Percentiles rank a stretch among this genome's conserved stretches.
phyloP scores from a whole-genome alignment of 2,888 invertebrate species.

The Ypsolopha scabrella region DNA sequence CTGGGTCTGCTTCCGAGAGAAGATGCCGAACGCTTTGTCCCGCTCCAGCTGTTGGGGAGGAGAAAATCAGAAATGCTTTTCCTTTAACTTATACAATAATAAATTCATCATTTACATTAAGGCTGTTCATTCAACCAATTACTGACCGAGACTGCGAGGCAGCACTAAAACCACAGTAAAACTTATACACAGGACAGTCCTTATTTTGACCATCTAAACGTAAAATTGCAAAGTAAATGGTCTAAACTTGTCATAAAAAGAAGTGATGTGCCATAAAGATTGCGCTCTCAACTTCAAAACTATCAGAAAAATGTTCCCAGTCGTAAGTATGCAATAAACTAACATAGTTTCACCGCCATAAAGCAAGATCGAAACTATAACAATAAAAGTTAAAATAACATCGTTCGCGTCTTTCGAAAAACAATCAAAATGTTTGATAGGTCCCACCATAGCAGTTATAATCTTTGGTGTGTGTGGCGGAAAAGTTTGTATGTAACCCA shows the following conservation, averaged over 20 bases:
- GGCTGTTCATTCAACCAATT: too few relatives aligned
- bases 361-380: neutral
- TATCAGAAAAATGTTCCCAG: constrained; percentile 1
- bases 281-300: neutral
- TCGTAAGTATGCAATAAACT: neutral
- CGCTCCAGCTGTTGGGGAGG: constrained; percentile 38
- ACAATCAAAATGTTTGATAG: neutral
- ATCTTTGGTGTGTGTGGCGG: neutral
- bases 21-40: constrained; percentile 58
- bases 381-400: neutral
- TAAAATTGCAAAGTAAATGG: neutral
- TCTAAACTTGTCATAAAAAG: neutral
- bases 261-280: neutral
- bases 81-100: neutral
- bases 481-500: neutral
- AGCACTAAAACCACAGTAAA: too few relatives aligned
- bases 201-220: neutral
- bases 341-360: neutral
- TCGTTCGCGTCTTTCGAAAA: neutral
- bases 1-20: constrained; percentile 47
- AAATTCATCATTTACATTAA: neutral
- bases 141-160: neutral
- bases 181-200: too few relatives aligned
- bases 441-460: neutral
- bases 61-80: neutral